Base-by-base conservation (phyloP, 2,113 vertebrate genomes). In the Cottus gobio region DNA sequence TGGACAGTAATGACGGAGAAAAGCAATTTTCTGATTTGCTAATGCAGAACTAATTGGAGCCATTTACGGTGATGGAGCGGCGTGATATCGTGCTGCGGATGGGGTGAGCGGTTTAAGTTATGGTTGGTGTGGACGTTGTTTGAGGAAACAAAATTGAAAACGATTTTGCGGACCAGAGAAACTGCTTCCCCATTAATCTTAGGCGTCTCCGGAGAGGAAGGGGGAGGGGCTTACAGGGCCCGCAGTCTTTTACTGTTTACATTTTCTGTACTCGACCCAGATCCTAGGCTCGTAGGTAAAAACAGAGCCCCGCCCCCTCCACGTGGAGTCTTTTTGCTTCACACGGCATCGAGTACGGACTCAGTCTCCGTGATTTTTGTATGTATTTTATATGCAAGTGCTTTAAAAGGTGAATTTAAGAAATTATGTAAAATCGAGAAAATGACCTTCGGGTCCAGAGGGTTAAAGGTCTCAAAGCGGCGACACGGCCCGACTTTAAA, bases 11-110 rank as follows among this genome's bases (percentile, higher is more conserved):
- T 72, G 77, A 56, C 36, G 73, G 77, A 77, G 80, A 82, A 82
- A 80, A 80, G 69, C 77, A 24, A 83, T 83, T 83, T 86, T 74
- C 77, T 78, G 62, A 89, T 89, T 89, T 82, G 66, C 64, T 86
- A 88, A 87, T 82, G 90, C 79, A 79, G 68, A 89, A 84, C 79
- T 84, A 89, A 90, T 75, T 75, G 54, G 78, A 60, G 58, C 48
- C 69, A 66, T 82, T 84, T 57, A 60, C 75, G 61, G 52, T 58
- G 62, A 84, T 57, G 0, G 26, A 85, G 70, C 1, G 63, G 54
- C 58, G 82, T 58, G 79, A 60, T 52, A 15, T 63, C 16, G 44
- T 24, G 28, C 50, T 42, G 71, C 74, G 79, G 75, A 87, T 76
- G 69, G 80, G 65, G 71, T 63, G 31, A 18, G 42, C 24, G 42